Conservation (phyloP, 2,113 vertebrate genomes). For the Bubo blakistoni region DNA sequence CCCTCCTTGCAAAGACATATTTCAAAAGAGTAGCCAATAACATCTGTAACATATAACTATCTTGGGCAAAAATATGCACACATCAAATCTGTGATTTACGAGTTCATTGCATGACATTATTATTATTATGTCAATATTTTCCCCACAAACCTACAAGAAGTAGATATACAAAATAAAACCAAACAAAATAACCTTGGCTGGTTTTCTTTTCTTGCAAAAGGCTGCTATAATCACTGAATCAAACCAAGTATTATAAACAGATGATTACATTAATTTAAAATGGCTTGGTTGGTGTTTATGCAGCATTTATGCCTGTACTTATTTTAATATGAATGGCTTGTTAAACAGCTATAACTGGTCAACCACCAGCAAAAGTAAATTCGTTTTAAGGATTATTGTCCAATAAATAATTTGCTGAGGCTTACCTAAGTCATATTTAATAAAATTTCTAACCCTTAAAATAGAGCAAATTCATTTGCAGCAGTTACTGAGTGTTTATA, state of each 20-base stretch:
- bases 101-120: background rate
- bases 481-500: background rate
- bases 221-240: conserved; percentile 6
- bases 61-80: background rate
- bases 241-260: conserved; percentile 7
- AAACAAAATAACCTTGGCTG: background rate
- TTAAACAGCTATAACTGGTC: conserved; percentile 42
- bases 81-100: background rate
- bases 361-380: conserved; percentile 44
- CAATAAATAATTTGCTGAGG: conserved; percentile 49
- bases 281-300: conserved; percentile 9
- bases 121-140: background rate
- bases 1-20: background rate
- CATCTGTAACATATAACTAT: background rate
- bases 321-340: conserved; percentile 53
- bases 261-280: conserved; percentile 26
- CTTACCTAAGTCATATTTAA: conserved; percentile 15
- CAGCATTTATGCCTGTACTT: conserved; percentile 32
- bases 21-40: background rate
- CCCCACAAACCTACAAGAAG: background rate
- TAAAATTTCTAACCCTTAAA: conserved; percentile 1
- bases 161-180: background rate
- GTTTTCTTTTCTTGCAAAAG: background rate
- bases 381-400: conserved; percentile 37
- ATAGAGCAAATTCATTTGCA: background rate